Conservation (phyloP, 2,888 invertebrate species). For the Cephus sareptanus region DNA sequence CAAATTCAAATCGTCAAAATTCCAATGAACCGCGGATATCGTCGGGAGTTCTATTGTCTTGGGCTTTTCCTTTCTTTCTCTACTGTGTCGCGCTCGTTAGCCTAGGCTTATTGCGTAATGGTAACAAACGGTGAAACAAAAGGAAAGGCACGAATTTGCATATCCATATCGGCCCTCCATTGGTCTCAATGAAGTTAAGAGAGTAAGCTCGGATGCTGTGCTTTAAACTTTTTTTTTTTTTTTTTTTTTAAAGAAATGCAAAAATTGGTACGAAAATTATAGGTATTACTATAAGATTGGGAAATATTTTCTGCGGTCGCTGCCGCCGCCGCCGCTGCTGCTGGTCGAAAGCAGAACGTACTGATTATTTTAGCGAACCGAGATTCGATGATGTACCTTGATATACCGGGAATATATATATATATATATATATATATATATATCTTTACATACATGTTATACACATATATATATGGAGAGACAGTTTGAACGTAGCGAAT, state of each 20-base stretch:
- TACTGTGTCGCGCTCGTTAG: too few relatives aligned
- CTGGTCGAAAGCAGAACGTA: conserved; percentile 41
- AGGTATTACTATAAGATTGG: too few relatives aligned
- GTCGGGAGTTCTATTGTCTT: too few relatives aligned
- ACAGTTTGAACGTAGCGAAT: neutral
- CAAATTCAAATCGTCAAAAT: too few relatives aligned
- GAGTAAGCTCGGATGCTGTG: too few relatives aligned
- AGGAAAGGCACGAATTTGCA: conserved; percentile 18
- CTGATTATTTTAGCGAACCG: conserved; percentile 54
- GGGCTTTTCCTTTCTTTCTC: too few relatives aligned
- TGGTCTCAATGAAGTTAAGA: too few relatives aligned
- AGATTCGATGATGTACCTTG: conserved; percentile 48
- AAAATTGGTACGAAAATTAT: too few relatives aligned
- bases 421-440: conserved; percentile 12
- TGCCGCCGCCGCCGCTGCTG: neutral
- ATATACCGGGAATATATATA: conserved; percentile 27
- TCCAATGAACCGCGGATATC: too few relatives aligned
- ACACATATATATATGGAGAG: conserved; percentile 16
- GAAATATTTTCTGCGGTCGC: conserved; percentile 16
- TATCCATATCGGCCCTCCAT: conserved; percentile 13
- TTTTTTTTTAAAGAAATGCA: too few relatives aligned
- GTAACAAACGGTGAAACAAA: neutral
- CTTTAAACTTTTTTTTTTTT: too few relatives aligned
- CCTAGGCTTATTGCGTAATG: too few relatives aligned
- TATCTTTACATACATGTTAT: conserved; percentile 13